Base-by-base conservation (phyloP, 2,888 invertebrate species). In the Parnassius glacialis region DNA sequence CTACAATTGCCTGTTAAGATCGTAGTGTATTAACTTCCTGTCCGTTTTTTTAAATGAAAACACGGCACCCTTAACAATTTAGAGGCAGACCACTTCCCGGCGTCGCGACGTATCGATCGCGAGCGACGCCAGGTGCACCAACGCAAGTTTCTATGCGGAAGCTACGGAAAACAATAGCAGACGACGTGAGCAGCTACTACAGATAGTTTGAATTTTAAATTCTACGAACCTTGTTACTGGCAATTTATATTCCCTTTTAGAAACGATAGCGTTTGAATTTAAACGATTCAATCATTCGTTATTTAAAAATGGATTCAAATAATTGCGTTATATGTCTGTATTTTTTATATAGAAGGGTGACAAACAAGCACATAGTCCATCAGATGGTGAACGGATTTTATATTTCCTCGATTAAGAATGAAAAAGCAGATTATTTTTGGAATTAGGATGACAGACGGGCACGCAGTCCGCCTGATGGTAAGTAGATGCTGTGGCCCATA, bases 21-120 rank as follows among this genome's bases (percentile, higher is more conserved):
- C 42, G 10, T 48, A 41, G 42, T 53, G 48, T 42, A 11, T 48
- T 34, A 43, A 48, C 53, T 61, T 61, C 61, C 61, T 56, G 56
- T 55, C 61, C 52, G 52, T 44, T 61, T 56, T n/a, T 55, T 55
- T 51, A 51, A 61, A 59, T 59, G 44, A 42, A 53, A 47, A 48
- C 25, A 41, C 53, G 52, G 61, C 44, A 34, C 44, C 47, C 44
- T 16, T 16, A 43, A 20, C 45, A 34, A 16, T 34, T 1, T 9
- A 10, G 43, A 43, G 54, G 54, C 20, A 45, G 56, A 25, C 43
- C 25, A 41, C 52, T 11, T 16, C 10, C 59, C 41, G 56, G 10
- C 61, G 61, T 51, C 61, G 61, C 61, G 61, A 55, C 61, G 61
- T 56, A 61, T 61, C 61, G 61, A 61, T 52, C 61, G 52, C 61